Conservation (phyloP, 1,140 invertebrate species). For the Penaeus vannamei region DNA sequence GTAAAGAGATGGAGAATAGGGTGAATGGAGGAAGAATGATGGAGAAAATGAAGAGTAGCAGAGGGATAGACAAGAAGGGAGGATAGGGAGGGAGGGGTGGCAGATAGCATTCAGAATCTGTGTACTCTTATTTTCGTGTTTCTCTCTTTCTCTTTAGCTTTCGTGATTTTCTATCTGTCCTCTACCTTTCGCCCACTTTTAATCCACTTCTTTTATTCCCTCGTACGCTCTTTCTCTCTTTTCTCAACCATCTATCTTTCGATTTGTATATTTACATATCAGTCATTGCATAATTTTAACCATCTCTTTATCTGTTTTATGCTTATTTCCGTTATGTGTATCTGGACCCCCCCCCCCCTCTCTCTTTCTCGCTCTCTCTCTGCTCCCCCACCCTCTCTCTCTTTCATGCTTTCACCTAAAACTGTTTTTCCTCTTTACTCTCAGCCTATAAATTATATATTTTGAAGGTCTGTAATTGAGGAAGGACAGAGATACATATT, state of each 20-base stretch:
- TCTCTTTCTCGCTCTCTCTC: conserved; percentile 10
- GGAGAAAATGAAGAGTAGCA: background rate
- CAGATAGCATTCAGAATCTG: background rate
- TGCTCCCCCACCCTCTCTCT: no score
- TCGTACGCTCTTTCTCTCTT: background rate
- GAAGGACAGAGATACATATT: background rate
- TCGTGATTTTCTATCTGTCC: no score
- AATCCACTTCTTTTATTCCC: background rate
- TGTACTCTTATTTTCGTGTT: background rate
- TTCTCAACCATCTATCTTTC: background rate
- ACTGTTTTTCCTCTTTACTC: background rate
- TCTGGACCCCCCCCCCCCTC: background rate
- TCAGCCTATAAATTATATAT: background rate
- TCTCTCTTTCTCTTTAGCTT: background rate
- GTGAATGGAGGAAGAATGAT: no score
- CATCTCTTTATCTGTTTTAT: background rate
- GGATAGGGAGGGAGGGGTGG: background rate
- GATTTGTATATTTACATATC: background rate
- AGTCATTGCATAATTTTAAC: background rate
- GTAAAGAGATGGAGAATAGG: background rate
- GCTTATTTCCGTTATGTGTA: background rate
- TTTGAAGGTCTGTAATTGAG: background rate
- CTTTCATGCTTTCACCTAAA: background rate
- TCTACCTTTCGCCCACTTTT: background rate
- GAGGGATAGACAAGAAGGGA: background rate